Percentiles rank a stretch among this genome's conserved stretches.
These are phyloP conservation scores for Dasyprocta punctata DNA, from an alignment of 2,113 vertebrate species.

Conservation along the genomic window DNA sequence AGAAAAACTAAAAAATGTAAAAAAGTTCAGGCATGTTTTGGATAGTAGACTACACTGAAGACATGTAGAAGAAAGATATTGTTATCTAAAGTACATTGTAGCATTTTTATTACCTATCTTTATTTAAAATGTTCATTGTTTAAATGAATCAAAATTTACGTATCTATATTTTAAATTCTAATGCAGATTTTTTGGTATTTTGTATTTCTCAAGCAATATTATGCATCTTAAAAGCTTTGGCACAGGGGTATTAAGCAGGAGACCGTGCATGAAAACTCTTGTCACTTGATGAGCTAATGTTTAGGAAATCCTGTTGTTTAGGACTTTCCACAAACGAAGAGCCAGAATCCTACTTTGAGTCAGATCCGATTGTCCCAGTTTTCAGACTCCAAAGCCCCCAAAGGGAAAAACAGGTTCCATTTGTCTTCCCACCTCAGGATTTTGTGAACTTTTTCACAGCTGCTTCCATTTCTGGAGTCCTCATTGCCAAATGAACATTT, in stretches of 20 bases:
- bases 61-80: not conserved
- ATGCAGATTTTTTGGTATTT: not conserved
- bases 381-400: not conserved
- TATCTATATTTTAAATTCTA: not conserved
- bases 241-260: accelerated
- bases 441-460: conserved; percentile 1
- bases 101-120: not conserved
- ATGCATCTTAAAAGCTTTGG: not conserved
- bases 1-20: not conserved
- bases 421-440: not conserved
- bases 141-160: not conserved
- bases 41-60: not conserved
- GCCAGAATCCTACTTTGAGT: not conserved
- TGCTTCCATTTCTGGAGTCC: not conserved
- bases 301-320: not conserved
- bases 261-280: accelerated
- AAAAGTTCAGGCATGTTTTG: not conserved
- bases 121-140: not conserved
- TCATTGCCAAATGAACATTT: not conserved
- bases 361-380: not conserved
- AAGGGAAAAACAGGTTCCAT: not conserved
- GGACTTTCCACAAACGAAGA: accelerated
- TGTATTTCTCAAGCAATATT: not conserved
- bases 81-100: not conserved
- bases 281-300: accelerated